These are phyloP conservation scores for Drosophila rubida DNA, from an alignment of 2,888 invertebrate genomes.

Conservation along the genomic window DNA sequence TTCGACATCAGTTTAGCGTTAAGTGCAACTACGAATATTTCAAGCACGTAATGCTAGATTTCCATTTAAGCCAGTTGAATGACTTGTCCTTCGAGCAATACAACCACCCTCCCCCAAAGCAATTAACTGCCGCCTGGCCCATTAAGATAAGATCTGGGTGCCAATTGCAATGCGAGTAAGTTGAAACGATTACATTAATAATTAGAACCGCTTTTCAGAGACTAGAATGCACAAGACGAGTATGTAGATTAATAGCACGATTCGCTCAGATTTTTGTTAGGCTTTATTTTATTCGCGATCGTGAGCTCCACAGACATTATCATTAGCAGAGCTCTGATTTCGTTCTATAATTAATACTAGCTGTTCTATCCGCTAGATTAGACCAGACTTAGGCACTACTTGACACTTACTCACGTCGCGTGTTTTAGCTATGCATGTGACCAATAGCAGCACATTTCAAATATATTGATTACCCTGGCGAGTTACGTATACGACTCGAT, in stretches of 20 bases:
- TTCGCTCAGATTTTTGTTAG: neutral
- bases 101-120: neutral
- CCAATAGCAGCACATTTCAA: constrained; percentile 7
- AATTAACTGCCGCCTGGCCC: constrained; percentile 8
- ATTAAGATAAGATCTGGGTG: constrained; percentile 24
- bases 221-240: constrained; percentile 8
- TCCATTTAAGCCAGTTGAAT: constrained; percentile 48
- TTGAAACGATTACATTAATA: constrained; percentile 15
- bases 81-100: constrained; percentile 31
- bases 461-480: constrained; percentile 8
- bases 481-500: constrained; percentile 7
- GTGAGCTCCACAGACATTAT: constrained; percentile 28
- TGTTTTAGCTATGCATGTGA: constrained; percentile 28
- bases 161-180: constrained; percentile 11
- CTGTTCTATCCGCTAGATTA: constrained; percentile 11
- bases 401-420: constrained; percentile 35
- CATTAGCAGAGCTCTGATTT: constrained; percentile 16
- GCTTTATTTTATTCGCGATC: constrained; percentile 9
- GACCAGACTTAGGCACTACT: constrained; percentile 5
- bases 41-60: constrained; percentile 22
- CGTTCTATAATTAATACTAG: constrained; percentile 18
- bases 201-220: constrained; percentile 34
- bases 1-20: neutral
- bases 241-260: constrained; percentile 33
- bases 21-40: constrained; percentile 8